A percentile compares a stretch with the other conserved stretches of the same genome.
These are phyloP conservation scores for Hyposmocoma kahamanoa DNA, from an alignment of 1,140 invertebrate genomes.

Conservation along the genomic window DNA sequence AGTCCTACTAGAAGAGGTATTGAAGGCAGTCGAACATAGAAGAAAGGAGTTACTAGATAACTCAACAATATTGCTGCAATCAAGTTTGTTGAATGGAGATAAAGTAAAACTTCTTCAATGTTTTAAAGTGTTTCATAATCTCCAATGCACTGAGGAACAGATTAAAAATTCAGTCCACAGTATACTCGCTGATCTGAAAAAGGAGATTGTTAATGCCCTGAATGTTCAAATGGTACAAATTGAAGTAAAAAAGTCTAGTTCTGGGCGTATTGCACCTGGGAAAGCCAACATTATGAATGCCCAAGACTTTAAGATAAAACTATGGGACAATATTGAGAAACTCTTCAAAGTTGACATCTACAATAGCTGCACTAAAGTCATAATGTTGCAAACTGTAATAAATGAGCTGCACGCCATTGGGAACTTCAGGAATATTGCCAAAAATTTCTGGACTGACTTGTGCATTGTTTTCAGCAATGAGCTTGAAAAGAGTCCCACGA, in stretches of 20 bases:
- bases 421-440: slow-evolving; percentile 69
- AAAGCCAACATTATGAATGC: slow-evolving; percentile 68
- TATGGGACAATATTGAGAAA: slow-evolving; percentile 71
- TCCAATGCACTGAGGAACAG: slow-evolving; percentile 66
- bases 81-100: slow-evolving; percentile 69
- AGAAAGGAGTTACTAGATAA: slow-evolving; percentile 50
- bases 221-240: slow-evolving; percentile 61
- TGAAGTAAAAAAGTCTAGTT: slow-evolving; percentile 52
- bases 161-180: slow-evolving; percentile 54
- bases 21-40: slow-evolving; percentile 43
- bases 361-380: slow-evolving; percentile 59
- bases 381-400: slow-evolving; percentile 73
- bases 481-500: slow-evolving; percentile 75
- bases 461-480: slow-evolving; percentile 68
- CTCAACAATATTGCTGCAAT: slow-evolving; percentile 69
- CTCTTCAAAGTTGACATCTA: slow-evolving; percentile 60
- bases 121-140: slow-evolving; percentile 69
- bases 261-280: slow-evolving; percentile 51
- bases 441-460: slow-evolving; percentile 71
- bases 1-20: slow-evolving; percentile 67
- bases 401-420: slow-evolving; percentile 71
- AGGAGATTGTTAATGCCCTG: slow-evolving; percentile 46
- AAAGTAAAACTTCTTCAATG: slow-evolving; percentile 60
- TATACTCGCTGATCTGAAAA: slow-evolving; percentile 48
- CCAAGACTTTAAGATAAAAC: slow-evolving; percentile 63